phyloP scores from a whole-genome alignment of 37 sponge, comb jelly and placozoan genomes.

The Tethya wilhelma region DNA sequence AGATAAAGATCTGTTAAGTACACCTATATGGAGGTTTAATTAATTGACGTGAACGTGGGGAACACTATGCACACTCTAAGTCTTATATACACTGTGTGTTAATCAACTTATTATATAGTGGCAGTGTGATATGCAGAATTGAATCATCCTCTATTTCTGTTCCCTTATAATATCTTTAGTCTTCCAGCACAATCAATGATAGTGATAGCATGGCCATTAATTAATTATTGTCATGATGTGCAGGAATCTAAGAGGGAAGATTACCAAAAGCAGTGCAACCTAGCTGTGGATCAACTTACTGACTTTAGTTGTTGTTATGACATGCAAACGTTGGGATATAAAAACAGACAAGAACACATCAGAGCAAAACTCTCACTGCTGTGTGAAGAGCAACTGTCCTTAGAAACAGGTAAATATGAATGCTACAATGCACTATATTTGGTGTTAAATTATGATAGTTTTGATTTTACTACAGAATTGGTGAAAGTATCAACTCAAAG shows the following conservation, averaged over 20 bases:
- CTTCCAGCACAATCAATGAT: too few relatives aligned
- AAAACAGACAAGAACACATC: constrained; percentile 33
- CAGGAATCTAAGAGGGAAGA: constrained; percentile 3
- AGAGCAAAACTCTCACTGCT: constrained; percentile 26
- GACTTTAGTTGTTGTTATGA: constrained; percentile 58
- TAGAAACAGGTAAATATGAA: constrained; percentile 62
- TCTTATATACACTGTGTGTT: too few relatives aligned
- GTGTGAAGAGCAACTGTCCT: constrained; percentile 36
- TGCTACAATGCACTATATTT: background rate
- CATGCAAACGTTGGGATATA: constrained; percentile 22
- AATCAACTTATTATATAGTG: too few relatives aligned
- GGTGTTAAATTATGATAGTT: background rate
- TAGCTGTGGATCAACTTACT: constrained; percentile 12
- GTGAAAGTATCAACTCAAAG: constrained; percentile 9
- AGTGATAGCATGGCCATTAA: background rate
- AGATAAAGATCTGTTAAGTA: too few relatives aligned
- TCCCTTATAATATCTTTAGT: too few relatives aligned
- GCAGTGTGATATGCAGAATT: too few relatives aligned
- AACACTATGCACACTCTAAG: too few relatives aligned
- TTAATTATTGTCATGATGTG: background rate
- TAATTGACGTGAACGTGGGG: too few relatives aligned
- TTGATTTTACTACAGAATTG: constrained; percentile 18
- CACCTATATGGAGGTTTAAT: too few relatives aligned
- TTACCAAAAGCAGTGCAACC: background rate
- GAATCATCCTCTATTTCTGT: too few relatives aligned